These are phyloP conservation scores for Nomada ferruginata DNA, from an alignment of 2,888 invertebrate species.

Conservation along the genomic window DNA sequence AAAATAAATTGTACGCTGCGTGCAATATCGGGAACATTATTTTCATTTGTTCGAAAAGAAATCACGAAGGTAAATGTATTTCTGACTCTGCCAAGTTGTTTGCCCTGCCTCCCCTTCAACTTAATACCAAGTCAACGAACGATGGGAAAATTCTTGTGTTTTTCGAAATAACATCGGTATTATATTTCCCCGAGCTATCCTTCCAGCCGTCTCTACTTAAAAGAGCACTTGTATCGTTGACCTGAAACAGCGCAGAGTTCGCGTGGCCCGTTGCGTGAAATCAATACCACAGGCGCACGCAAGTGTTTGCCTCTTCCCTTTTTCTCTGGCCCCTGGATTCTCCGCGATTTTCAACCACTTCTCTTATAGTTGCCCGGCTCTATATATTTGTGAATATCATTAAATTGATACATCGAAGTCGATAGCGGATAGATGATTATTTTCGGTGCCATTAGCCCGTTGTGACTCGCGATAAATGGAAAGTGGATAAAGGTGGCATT, in stretches of 20 bases:
- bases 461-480: slow-evolving; percentile 43
- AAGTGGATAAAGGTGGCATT: slow-evolving; percentile 19
- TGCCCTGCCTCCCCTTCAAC: neutral
- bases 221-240: slow-evolving; percentile 53
- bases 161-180: slow-evolving; percentile 13
- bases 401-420: slow-evolving; percentile 41
- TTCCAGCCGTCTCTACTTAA: slow-evolving; percentile 38
- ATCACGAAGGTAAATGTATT: no score
- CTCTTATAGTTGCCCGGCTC: neutral
- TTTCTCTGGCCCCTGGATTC: slow-evolving; percentile 23
- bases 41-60: no score
- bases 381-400: slow-evolving; percentile 35
- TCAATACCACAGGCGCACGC: slow-evolving; percentile 71
- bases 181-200: slow-evolving; percentile 34
- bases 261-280: slow-evolving; percentile 72
- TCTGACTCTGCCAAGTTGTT: no score
- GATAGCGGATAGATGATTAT: slow-evolving; percentile 16
- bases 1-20: no score
- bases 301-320: slow-evolving; percentile 64
- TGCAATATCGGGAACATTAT: neutral
- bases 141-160: neutral
- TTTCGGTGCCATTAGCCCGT: slow-evolving; percentile 14
- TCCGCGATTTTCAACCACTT: slow-evolving; percentile 9
- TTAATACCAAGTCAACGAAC: neutral
- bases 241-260: slow-evolving; percentile 57